Conservation (phyloP, 2,797 vertebrate genomes). For the Tragelaphus eurycerus region DNA sequence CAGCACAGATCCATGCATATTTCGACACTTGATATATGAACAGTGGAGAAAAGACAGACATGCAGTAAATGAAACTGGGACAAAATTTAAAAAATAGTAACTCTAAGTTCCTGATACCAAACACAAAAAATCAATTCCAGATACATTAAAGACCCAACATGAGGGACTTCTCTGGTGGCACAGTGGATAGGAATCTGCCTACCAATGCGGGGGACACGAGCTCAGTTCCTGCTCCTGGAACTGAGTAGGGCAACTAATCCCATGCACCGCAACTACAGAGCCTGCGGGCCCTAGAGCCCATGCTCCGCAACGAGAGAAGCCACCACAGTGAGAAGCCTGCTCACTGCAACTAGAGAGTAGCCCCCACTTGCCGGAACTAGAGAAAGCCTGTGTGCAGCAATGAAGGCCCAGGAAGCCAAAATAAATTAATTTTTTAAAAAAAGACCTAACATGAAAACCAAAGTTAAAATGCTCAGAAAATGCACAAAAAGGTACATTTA, state of each 20-base stretch:
- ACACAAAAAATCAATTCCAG: neutral
- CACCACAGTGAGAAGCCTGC: neutral
- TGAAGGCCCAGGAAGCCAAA: neutral
- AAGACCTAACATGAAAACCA: neutral
- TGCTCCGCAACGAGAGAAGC: neutral
- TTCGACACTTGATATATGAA: neutral
- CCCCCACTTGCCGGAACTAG: fast-evolving
- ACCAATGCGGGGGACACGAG: neutral
- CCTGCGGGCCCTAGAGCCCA: fast-evolving
- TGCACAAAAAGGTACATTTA: neutral
- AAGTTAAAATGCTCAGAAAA: neutral
- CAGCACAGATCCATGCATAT: neutral
- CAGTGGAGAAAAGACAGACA: neutral
- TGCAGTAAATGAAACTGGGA: neutral
- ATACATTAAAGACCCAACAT: neutral
- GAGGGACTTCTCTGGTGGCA: neutral
- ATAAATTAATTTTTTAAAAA: neutral
- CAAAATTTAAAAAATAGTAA: neutral
- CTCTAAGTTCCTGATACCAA: neutral
- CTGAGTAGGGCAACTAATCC: neutral
- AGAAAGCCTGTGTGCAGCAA: neutral
- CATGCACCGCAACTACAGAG: neutral
- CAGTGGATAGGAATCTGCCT: neutral
- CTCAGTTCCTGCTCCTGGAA: neutral
- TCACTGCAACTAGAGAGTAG: neutral